These are phyloP conservation scores for Napeogenes sylphis DNA, from an alignment of 2,888 invertebrate species.

Conservation along the genomic window DNA sequence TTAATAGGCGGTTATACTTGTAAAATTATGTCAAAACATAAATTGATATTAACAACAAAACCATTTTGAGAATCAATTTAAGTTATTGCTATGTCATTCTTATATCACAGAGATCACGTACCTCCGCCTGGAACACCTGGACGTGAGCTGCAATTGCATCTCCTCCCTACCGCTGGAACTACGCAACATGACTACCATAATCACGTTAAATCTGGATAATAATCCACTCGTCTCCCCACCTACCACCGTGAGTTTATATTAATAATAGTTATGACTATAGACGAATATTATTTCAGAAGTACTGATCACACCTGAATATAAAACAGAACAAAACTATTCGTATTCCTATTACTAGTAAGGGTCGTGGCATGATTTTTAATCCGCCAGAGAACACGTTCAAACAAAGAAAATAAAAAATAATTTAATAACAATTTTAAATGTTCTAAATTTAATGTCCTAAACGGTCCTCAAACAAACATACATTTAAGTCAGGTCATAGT, in stretches of 20 bases:
- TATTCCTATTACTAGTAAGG: too few relatives aligned
- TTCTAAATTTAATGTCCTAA: too few relatives aligned
- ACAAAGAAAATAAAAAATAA: too few relatives aligned
- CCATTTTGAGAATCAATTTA: not conserved
- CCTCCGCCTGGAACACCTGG: conserved; percentile 88
- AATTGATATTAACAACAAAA: too few relatives aligned
- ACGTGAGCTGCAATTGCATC: conserved; percentile 94
- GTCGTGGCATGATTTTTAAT: too few relatives aligned
- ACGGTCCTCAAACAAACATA: too few relatives aligned
- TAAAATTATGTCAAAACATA: not conserved
- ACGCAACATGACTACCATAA: conserved; percentile 89
- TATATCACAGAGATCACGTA: conserved; percentile 86
- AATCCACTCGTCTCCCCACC: conserved; percentile 96
- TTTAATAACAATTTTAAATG: too few relatives aligned
- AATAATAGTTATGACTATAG: not conserved
- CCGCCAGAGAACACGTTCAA: too few relatives aligned
- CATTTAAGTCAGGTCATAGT: too few relatives aligned
- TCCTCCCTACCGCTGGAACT: conserved; percentile 92
- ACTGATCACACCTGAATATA: too few relatives aligned
- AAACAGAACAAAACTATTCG: too few relatives aligned
- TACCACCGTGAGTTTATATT: conserved; percentile 84
- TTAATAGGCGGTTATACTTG: not conserved
- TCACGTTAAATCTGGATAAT: conserved; percentile 89
- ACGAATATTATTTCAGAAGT: too few relatives aligned
- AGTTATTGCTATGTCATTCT: not conserved